Percentiles rank a stretch among this genome's conserved stretches.
phyloP scores from a whole-genome alignment of 2,797 vertebrate genomes.

The Mionectes olivaceus region DNA sequence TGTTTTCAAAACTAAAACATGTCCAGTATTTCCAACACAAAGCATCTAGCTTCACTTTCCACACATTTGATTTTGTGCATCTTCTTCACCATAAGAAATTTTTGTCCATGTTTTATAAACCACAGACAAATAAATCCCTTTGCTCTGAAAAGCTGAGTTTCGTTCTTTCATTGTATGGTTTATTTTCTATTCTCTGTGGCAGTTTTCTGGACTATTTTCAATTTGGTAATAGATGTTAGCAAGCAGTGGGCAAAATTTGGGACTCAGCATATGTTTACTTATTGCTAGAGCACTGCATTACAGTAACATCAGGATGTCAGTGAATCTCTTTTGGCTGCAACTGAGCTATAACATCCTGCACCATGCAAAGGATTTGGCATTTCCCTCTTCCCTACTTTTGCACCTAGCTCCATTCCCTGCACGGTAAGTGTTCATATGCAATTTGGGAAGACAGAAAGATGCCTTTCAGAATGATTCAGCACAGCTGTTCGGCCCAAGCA shows the following conservation, averaged over 20 bases:
- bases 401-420: neutral
- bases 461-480: neutral
- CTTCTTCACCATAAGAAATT: neutral
- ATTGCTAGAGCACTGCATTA: neutral
- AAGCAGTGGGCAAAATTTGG: neutral
- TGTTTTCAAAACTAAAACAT: neutral
- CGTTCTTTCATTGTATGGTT: neutral
- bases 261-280: neutral
- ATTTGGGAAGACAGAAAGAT: neutral
- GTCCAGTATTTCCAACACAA: neutral
- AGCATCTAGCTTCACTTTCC: neutral
- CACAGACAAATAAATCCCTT: neutral
- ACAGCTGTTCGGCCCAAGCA: neutral
- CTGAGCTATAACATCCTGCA: neutral
- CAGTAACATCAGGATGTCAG: neutral
- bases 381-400: neutral
- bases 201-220: neutral
- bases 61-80: neutral
- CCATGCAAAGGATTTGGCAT: neutral
- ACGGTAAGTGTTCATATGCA: neutral
- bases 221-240: neutral
- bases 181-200: neutral
- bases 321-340: neutral
- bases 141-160: neutral
- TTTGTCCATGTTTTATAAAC: neutral